phyloP scores from a whole-genome alignment of 2,797 vertebrate species.

The Gallinago nigripennis region DNA sequence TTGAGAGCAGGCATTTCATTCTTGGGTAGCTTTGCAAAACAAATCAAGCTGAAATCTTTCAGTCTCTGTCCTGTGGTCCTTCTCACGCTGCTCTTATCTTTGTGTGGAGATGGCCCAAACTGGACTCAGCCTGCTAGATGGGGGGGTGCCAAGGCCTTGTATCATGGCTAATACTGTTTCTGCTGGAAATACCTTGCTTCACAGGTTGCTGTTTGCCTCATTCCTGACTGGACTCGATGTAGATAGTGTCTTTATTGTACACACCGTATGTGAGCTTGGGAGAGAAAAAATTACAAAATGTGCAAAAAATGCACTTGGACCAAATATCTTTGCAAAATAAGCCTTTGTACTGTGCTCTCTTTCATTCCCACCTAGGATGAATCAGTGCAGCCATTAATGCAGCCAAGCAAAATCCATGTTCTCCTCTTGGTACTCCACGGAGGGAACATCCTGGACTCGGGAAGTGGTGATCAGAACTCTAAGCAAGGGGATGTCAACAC shows the following conservation, averaged over 20 bases:
- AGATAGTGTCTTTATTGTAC: neutral
- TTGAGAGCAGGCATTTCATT: neutral
- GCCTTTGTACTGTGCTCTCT: neutral
- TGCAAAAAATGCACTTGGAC: neutral
- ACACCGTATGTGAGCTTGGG: neutral
- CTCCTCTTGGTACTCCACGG: conserved; percentile 93
- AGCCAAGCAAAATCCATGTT: conserved; percentile 91
- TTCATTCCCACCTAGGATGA: conserved; percentile 79
- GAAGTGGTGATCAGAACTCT: conserved; percentile 89
- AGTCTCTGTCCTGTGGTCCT: neutral
- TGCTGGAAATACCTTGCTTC: neutral
- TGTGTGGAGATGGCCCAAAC: neutral
- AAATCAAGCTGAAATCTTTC: neutral
- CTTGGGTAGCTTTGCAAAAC: neutral
- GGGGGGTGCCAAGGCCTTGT: neutral
- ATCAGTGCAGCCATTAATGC: conserved; percentile 80
- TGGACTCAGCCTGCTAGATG: neutral
- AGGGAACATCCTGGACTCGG: conserved; percentile 97
- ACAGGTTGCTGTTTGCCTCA: neutral
- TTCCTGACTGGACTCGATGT: neutral
- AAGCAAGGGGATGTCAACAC: conserved; percentile 96
- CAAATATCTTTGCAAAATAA: neutral
- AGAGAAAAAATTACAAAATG: neutral
- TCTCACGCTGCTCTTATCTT: neutral
- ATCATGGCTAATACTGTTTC: neutral